A percentile compares a stretch with the other conserved stretches of the same genome.
phyloP scores from a whole-genome alignment of 2,797 vertebrate genomes.

The Sandelia bainsii region DNA sequence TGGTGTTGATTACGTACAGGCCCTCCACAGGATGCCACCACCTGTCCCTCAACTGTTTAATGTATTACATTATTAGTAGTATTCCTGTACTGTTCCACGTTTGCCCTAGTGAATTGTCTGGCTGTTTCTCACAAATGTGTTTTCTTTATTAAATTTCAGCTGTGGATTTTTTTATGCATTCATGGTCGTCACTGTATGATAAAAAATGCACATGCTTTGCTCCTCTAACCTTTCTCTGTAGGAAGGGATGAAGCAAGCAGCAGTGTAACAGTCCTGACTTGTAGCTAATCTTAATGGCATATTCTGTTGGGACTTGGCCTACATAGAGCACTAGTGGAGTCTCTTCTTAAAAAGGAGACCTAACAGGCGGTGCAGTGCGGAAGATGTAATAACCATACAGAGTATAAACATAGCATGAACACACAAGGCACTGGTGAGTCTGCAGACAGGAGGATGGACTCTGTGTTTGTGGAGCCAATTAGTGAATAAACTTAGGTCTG shows the following conservation, averaged over 20 bases:
- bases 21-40: conserved; percentile 16
- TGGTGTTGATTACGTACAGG: conserved; percentile 58
- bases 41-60: neutral
- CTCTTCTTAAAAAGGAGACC: conserved; percentile 74
- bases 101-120: conserved; percentile 27
- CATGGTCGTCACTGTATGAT: conserved; percentile 24
- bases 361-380: conserved; percentile 62
- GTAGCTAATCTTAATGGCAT: conserved; percentile 79
- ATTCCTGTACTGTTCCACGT: conserved; percentile 25
- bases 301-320: conserved; percentile 83
- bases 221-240: conserved; percentile 61
- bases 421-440: conserved; percentile 59
- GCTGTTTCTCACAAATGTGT: conserved; percentile 47
- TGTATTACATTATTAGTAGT: too few relatives aligned
- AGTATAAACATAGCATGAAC: conserved; percentile 69
- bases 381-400: conserved; percentile 58
- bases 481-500: conserved; percentile 46
- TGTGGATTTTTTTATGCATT: conserved; percentile 28
- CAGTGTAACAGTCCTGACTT: conserved; percentile 56
- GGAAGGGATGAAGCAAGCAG: conserved; percentile 53
- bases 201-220: conserved; percentile 39
- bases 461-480: conserved; percentile 61
- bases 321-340: conserved; percentile 72
- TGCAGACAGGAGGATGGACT: conserved; percentile 35
- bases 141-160: conserved; percentile 52